These are phyloP conservation scores for Heliconius nattereri DNA, from an alignment of 1,140 invertebrate genomes.

Conservation along the genomic window DNA sequence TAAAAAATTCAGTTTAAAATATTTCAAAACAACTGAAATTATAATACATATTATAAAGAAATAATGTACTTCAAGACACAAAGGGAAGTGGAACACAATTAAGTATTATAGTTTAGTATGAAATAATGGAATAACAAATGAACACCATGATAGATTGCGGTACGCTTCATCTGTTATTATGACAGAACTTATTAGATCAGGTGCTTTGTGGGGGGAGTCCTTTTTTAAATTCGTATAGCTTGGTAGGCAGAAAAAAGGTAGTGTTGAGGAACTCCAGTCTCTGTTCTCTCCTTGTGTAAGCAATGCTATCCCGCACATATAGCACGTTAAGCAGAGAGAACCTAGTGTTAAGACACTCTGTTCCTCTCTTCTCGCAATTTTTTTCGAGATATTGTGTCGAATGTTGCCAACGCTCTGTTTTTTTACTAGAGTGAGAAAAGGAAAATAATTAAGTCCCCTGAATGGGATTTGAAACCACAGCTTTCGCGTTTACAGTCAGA, in stretches of 20 bases:
- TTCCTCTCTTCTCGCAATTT: too few species aligned
- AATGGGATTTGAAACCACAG: too few species aligned
- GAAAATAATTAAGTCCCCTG: too few species aligned
- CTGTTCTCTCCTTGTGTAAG: neutral
- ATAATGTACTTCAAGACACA: neutral
- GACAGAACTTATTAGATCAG: constrained; percentile 21
- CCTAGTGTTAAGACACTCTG: too few species aligned
- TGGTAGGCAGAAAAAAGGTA: neutral
- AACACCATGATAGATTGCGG: constrained; percentile 26
- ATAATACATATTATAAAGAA: neutral
- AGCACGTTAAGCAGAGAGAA: too few species aligned
- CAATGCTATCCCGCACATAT: too few species aligned
- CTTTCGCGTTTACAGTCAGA: too few species aligned
- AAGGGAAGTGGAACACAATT: neutral
- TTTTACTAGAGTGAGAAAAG: too few species aligned
- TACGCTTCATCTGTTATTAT: constrained; percentile 27
- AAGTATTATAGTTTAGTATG: constrained; percentile 19
- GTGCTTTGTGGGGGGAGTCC: neutral
- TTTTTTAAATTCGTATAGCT: neutral
- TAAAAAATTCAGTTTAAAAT: too few species aligned
- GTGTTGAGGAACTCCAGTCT: neutral
- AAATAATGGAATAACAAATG: constrained; percentile 31
- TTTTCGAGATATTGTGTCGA: too few species aligned
- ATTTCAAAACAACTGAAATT: too few species aligned
- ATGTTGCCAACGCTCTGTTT: too few species aligned